Evolutionary conservation across 2,113 vertebrate genomes (phyloP), one percentile per base, ranked within the genome.

Genomic region (Ia io): DNA sequence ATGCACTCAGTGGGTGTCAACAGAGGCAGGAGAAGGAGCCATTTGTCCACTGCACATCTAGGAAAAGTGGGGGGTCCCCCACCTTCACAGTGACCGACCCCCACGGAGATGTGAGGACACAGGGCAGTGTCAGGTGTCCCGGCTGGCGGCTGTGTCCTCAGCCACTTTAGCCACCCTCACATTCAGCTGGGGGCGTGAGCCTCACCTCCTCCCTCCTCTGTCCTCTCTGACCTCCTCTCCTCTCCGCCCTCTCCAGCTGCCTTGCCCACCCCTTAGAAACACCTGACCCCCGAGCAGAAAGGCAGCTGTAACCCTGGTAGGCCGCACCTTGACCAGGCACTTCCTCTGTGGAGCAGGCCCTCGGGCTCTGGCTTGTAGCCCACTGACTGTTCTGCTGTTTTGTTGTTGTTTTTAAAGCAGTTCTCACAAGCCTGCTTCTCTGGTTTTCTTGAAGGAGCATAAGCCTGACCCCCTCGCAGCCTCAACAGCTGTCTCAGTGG

Each of bases 1-100:
- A n/a, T 30, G 9, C 49, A 49, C 37, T 18, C 12, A 0, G 51
- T 13, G n/a, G 25, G 3, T 8, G 14, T 71, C 59, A 1, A 0
- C 18, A 77, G 22, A 65, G 65, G 13, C 5, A 9, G 28, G 28
- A 49, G 5, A 22, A 0, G 28, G 51, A 71, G 37, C 63, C n/a
- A 12, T 32, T 25, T n/a, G 16, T n/a, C 80, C 40, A 71, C 88
- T 1, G 5, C 61, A 61, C 5, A 9, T 23, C 74, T 76, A 20
- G 85, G 59, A 30, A 35, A 89, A 35, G 49, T 20, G 28, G 37
- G 20, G 23, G 22, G 0, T 40, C n/a, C 67, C 49, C 44, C 25
- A 9, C 37, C n/a, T 76, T 73, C 71, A 14, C 10, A 20, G 67
- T 5, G 53, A n/a, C 71, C 16, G 53, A 28, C 71, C 16, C 37